phyloP scores from a whole-genome alignment of 2,113 vertebrate species.

The Corydoras maculifer region DNA sequence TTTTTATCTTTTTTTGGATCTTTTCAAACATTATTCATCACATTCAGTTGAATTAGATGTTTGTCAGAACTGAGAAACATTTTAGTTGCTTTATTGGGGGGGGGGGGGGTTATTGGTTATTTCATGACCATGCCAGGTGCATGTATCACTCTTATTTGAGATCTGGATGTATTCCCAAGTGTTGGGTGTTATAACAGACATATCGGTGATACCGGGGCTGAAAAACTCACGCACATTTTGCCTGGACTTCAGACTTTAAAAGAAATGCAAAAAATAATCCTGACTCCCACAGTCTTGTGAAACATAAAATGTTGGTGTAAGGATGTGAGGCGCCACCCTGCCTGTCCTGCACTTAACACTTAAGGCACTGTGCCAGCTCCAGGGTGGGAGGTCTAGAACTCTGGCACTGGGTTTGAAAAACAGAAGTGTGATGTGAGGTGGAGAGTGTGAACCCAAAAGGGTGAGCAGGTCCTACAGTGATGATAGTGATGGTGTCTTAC shows the following conservation, averaged over 20 bases:
- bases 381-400: constrained; percentile 55
- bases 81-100: constrained; percentile 6
- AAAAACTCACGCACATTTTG: constrained; percentile 57
- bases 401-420: constrained; percentile 58
- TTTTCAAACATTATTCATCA: constrained; percentile 45
- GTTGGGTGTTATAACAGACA: constrained; percentile 43
- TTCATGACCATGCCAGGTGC: constrained; percentile 46
- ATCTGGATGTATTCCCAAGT: constrained; percentile 34
- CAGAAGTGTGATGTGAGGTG: constrained; percentile 35
- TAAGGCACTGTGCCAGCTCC: constrained; percentile 64
- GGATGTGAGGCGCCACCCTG: constrained; percentile 71
- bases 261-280: constrained; percentile 65
- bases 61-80: constrained; percentile 33
- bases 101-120: constrained; percentile 40
- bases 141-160: constrained; percentile 43
- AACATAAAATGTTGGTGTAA: constrained; percentile 72
- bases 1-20: constrained; percentile 42
- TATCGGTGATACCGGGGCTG: constrained; percentile 40
- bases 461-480: constrained; percentile 72
- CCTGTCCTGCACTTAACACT: constrained; percentile 58
- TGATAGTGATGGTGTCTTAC: constrained; percentile 65
- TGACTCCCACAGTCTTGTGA: constrained; percentile 66
- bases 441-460: constrained; percentile 45
- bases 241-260: constrained; percentile 62
- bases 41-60: constrained; percentile 54